phyloP scores from a whole-genome alignment of 2,888 invertebrate genomes.

The Sturmia bella region DNA sequence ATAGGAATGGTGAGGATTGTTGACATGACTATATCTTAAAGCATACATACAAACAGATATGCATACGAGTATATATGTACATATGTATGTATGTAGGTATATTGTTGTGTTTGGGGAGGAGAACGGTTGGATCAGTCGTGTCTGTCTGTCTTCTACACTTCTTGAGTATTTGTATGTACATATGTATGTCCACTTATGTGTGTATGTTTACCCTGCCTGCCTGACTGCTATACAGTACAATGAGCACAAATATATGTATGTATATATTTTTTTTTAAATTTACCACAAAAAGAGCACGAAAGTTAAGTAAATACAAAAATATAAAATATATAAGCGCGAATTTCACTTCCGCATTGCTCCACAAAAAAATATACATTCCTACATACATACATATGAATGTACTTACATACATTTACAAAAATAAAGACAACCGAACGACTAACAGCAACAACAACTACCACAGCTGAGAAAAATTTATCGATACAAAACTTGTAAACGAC shows the following conservation, averaged over 20 bases:
- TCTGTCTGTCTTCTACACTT: constrained; percentile 48
- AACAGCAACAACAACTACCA: constrained; percentile 66
- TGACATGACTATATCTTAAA: constrained; percentile 59
- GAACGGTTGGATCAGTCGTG: constrained; percentile 45
- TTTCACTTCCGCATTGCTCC: constrained; percentile 82
- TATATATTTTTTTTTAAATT: constrained; percentile 55
- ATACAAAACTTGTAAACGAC: constrained; percentile 69
- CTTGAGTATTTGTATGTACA: constrained; percentile 34
- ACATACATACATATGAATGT: constrained; percentile 67
- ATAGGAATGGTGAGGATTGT: constrained; percentile 47
- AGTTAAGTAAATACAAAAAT: constrained; percentile 72
- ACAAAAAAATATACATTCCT: constrained; percentile 76
- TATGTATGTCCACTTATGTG: constrained; percentile 50
- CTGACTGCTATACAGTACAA: constrained; percentile 46
- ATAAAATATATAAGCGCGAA: constrained; percentile 79
- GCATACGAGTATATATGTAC: not conserved
- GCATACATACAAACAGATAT: not conserved
- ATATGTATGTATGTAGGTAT: constrained; percentile 9
- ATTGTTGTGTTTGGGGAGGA: constrained; percentile 50
- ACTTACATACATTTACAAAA: constrained; percentile 61
- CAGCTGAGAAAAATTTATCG: constrained; percentile 68
- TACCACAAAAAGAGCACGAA: constrained; percentile 61
- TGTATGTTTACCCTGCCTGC: constrained; percentile 60
- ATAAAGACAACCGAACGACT: constrained; percentile 67
- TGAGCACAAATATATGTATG: constrained; percentile 62